Evolutionary conservation across 2,888 invertebrate species (phyloP).

Genomic region (Invenusta paracnida): DNA sequence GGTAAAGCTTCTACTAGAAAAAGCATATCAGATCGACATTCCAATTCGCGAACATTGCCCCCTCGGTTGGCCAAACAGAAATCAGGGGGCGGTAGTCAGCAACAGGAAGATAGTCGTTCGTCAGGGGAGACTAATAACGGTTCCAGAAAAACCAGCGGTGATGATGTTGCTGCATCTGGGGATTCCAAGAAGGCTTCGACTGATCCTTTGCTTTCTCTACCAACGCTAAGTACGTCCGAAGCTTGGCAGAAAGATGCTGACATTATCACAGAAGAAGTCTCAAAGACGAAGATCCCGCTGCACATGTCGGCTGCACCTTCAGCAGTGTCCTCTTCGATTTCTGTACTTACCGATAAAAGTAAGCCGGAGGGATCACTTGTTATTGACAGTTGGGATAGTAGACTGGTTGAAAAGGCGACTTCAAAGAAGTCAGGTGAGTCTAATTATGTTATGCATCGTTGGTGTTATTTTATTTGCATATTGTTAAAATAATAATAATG

Average conservation of each 20-base stretch:
- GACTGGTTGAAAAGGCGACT: background rate
- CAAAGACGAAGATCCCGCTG: background rate
- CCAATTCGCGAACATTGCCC: background rate
- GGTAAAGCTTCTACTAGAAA: background rate
- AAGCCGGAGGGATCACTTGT: background rate
- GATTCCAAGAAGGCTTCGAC: background rate
- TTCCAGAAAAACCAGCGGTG: background rate
- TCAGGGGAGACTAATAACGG: too few species aligned
- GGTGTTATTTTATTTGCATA: background rate
- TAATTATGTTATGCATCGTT: background rate
- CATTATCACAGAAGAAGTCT: background rate
- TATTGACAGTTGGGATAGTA: background rate
- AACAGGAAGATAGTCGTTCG: background rate
- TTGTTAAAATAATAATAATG: too few species aligned
- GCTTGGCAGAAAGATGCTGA: background rate
- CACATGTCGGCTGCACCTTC: background rate
- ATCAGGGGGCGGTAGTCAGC: background rate
- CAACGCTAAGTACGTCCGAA: background rate
- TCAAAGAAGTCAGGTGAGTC: too few species aligned
- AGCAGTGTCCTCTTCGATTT: background rate
- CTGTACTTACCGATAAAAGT: background rate
- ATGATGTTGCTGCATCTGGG: background rate
- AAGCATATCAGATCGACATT: background rate
- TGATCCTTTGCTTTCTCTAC: background rate
- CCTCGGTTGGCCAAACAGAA: constrained; percentile 14